Evolutionary conservation across 2,113 vertebrate genomes (phyloP).

Genomic region (Platichthys flesus): DNA sequence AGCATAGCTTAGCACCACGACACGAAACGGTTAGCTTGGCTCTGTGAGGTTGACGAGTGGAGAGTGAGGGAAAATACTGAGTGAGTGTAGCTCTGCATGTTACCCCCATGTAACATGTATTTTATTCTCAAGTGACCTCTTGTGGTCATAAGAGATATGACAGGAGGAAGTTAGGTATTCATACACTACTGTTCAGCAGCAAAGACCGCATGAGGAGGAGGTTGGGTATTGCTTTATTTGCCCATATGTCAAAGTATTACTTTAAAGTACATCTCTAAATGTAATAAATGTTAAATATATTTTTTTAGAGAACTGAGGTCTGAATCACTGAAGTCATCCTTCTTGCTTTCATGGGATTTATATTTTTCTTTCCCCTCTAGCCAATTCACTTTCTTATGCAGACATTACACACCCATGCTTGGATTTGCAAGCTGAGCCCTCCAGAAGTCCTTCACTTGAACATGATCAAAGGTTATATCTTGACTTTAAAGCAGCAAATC

Average conservation of each 20-base stretch:
- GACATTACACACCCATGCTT: neutral
- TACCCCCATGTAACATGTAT: too few relatives aligned
- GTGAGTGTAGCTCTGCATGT: too few relatives aligned
- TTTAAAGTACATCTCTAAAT: neutral
- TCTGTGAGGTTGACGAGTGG: too few relatives aligned
- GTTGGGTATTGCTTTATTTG: too few relatives aligned
- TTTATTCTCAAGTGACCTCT: neutral
- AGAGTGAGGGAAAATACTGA: too few relatives aligned
- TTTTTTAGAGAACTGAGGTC: neutral
- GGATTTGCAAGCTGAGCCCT: slow-evolving; percentile 15
- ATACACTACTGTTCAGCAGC: too few relatives aligned
- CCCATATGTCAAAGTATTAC: too few relatives aligned
- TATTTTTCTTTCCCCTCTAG: neutral
- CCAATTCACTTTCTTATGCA: neutral
- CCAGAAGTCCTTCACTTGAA: neutral
- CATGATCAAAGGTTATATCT: slow-evolving; percentile 31
- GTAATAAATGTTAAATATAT: neutral
- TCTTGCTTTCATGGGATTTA: slow-evolving; percentile 2
- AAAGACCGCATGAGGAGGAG: too few relatives aligned
- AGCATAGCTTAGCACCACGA: neutral
- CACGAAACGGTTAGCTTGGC: too few relatives aligned
- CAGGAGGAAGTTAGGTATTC: neutral
- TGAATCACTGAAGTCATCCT: slow-evolving; percentile 1
- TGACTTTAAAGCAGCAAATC: neutral
- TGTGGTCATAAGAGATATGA: neutral